These are phyloP conservation scores for Drosophila suboccidentalis DNA, from an alignment of 2,888 invertebrate genomes.

Conservation along the genomic window DNA sequence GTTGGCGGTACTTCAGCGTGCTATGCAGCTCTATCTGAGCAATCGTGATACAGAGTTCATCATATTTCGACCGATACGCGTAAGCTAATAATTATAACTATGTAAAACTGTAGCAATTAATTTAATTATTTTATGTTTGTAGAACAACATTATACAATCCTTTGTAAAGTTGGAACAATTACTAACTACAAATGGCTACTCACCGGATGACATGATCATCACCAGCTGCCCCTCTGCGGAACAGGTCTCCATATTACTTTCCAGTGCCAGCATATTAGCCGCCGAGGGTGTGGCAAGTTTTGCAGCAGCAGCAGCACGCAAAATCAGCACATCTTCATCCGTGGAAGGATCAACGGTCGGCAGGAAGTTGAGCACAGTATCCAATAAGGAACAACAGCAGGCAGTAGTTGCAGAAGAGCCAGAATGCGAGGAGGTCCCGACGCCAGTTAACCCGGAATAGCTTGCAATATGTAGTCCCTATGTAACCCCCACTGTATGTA, in stretches of 20 bases:
- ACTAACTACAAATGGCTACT: slow-evolving; percentile 91
- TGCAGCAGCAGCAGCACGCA: slow-evolving; percentile 77
- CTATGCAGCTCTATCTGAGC: slow-evolving; percentile 97
- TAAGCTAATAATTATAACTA: slow-evolving; percentile 83
- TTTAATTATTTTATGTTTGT: slow-evolving; percentile 44
- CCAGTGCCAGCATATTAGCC: slow-evolving; percentile 91
- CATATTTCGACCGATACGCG: slow-evolving; percentile 96
- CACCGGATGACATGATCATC: slow-evolving; percentile 92
- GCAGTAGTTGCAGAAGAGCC: slow-evolving; percentile 42
- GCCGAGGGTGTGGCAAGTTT: slow-evolving; percentile 83
- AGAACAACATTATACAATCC: slow-evolving; percentile 95
- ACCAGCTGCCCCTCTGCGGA: slow-evolving; percentile 97
- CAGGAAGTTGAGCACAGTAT: slow-evolving; percentile 64
- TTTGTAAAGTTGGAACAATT: slow-evolving; percentile 94
- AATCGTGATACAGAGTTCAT: slow-evolving; percentile 99
- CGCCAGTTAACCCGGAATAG: slow-evolving; percentile 36
- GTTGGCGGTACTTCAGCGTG: slow-evolving; percentile 92
- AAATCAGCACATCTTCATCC: slow-evolving; percentile 79
- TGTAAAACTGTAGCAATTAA: not conserved
- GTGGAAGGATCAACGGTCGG: slow-evolving; percentile 40
- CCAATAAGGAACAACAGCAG: slow-evolving; percentile 55
- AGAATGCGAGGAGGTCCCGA: slow-evolving; percentile 12
- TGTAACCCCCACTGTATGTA: slow-evolving; percentile 49
- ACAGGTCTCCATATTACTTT: slow-evolving; percentile 95
- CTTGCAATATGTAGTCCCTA: slow-evolving; percentile 53